phyloP scores from a whole-genome alignment of 2,113 vertebrate species.

The Cygnus atratus region DNA sequence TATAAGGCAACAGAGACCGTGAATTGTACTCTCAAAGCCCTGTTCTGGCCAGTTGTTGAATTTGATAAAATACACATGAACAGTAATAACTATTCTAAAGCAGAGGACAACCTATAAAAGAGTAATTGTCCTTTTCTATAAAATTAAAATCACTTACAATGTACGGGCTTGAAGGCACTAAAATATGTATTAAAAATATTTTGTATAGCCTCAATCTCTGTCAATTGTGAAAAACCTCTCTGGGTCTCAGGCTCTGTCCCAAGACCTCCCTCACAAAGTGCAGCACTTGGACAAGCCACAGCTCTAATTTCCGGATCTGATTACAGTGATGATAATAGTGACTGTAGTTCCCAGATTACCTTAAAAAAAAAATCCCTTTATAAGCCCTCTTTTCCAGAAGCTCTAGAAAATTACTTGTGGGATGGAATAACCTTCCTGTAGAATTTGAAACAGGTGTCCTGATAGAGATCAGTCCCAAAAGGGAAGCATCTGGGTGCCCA shows the following conservation, averaged over 20 bases:
- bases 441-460: background rate
- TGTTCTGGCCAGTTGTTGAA: background rate
- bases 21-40: background rate
- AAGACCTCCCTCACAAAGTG: background rate
- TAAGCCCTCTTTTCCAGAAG: background rate
- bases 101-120: background rate
- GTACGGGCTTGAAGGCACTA: background rate
- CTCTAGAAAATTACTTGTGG: background rate
- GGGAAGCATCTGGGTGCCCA: background rate
- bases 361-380: background rate
- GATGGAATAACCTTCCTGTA: background rate
- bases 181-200: background rate
- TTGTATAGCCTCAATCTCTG: background rate
- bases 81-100: background rate
- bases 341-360: background rate
- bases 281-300: background rate
- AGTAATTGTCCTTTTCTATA: background rate
- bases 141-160: background rate
- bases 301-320: background rate
- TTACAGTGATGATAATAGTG: background rate
- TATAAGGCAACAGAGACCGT: background rate
- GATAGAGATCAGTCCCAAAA: background rate
- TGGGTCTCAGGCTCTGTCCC: background rate
- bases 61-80: background rate
- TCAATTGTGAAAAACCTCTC: background rate